Evolutionary conservation across 2,113 vertebrate genomes (phyloP).

Genomic region (Pseudorectes ferrugineus): DNA sequence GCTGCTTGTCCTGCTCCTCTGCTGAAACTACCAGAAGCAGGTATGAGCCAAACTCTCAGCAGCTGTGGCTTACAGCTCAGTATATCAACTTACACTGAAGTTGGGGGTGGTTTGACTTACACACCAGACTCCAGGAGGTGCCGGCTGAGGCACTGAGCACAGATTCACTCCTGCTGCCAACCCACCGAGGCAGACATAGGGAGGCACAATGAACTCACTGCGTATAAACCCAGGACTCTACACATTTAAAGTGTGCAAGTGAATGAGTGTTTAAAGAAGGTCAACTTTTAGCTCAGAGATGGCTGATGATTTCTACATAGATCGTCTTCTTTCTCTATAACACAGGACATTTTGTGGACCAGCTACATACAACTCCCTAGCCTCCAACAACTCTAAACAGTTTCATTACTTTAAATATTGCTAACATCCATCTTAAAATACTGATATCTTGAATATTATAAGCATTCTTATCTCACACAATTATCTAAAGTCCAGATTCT

Average conservation of each 20-base stretch:
- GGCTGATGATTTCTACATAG: neutral
- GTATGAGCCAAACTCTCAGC: neutral
- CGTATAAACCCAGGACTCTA: neutral
- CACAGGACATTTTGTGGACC: neutral
- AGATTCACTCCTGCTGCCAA: neutral
- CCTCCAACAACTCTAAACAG: neutral
- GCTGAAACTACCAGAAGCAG: neutral
- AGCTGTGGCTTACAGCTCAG: neutral
- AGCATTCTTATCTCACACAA: neutral
- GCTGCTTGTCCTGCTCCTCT: neutral
- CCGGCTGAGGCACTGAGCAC: neutral
- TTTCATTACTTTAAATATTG: conserved; percentile 17
- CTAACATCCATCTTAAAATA: conserved; percentile 3
- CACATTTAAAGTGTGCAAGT: neutral
- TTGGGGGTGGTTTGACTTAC: neutral
- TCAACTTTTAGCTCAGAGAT: conserved; percentile 7
- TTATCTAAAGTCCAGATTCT: neutral
- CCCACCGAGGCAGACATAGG: neutral
- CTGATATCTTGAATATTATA: neutral
- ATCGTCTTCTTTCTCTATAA: neutral
- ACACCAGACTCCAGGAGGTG: neutral
- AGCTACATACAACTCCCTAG: neutral
- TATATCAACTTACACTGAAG: neutral
- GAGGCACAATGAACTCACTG: neutral
- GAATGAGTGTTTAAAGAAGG: neutral